These are phyloP conservation scores for Campoletis sonorensis DNA, from an alignment of 1,140 invertebrate species.

Conservation along the genomic window DNA sequence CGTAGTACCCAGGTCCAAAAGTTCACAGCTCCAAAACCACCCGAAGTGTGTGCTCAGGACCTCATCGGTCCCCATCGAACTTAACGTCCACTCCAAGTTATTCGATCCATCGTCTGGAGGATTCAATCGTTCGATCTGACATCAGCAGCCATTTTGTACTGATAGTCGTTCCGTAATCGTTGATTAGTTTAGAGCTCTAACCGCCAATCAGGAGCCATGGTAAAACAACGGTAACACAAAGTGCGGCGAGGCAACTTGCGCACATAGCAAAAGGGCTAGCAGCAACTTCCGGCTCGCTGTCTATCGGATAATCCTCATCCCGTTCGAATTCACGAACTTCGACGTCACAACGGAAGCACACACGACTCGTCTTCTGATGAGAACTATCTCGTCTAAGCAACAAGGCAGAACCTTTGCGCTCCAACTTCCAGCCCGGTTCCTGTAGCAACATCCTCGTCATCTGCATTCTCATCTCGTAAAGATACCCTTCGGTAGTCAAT, in stretches of 20 bases:
- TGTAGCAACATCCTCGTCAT: slow-evolving; percentile 71
- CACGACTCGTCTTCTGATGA: slow-evolving; percentile 65
- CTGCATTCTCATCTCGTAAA: slow-evolving; percentile 44
- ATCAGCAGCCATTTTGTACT: slow-evolving; percentile 12
- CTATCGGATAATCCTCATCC: slow-evolving; percentile 69
- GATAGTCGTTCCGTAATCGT: not conserved
- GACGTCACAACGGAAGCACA: slow-evolving; percentile 76
- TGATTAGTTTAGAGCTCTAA: slow-evolving; percentile 54
- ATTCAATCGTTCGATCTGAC: slow-evolving; percentile 18
- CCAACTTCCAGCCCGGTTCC: slow-evolving; percentile 76
- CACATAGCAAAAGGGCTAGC: slow-evolving; percentile 74
- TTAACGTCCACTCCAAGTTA: not conserved
- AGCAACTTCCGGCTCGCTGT: slow-evolving; percentile 60
- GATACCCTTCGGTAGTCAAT: not conserved
- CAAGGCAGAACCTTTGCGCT: slow-evolving; percentile 73
- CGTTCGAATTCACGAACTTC: slow-evolving; percentile 75
- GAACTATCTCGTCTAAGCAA: slow-evolving; percentile 72
- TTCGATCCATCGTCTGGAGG: not conserved
- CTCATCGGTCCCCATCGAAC: not conserved
- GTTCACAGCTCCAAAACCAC: not conserved
- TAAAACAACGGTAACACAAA: slow-evolving; percentile 73
- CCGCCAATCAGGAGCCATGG: slow-evolving; percentile 74
- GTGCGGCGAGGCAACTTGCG: slow-evolving; percentile 72
- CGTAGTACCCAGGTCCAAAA: not conserved
- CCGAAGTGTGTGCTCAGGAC: not conserved